These are phyloP conservation scores for Patagioenas fasciata DNA, from an alignment of 2,113 vertebrate genomes.

Conservation along the genomic window DNA sequence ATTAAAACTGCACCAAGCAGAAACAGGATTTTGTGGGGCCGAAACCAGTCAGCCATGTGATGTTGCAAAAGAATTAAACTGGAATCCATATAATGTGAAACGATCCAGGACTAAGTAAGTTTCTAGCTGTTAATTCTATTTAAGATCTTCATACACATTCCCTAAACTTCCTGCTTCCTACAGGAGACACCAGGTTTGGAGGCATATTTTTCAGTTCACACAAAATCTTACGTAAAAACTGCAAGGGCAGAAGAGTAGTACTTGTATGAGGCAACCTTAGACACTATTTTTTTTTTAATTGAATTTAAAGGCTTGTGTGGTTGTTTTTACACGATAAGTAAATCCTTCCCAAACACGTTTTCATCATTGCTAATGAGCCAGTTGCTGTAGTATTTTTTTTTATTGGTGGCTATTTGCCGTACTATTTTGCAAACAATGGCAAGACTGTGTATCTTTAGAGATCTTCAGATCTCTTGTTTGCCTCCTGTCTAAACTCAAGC, in stretches of 20 bases:
- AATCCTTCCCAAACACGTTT: neutral
- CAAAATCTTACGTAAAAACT: neutral
- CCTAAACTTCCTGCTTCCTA: neutral
- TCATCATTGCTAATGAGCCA: neutral
- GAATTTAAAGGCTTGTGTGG: neutral
- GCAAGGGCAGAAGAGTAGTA: neutral
- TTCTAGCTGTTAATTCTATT: neutral
- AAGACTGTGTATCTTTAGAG: neutral
- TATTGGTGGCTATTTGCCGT: neutral
- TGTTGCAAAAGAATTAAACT: neutral
- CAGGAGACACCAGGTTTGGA: neutral
- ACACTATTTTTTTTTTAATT: neutral
- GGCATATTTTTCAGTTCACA: neutral
- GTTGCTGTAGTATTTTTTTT: neutral
- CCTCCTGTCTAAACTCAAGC: neutral
- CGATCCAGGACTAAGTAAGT: neutral
- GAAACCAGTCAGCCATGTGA: neutral
- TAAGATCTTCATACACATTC: neutral
- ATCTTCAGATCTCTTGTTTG: neutral
- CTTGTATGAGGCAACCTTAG: neutral
- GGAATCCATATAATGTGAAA: neutral
- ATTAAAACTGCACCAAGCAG: neutral
- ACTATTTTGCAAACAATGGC: neutral
- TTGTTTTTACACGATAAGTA: neutral
- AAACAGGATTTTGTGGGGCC: neutral